These are phyloP conservation scores for Zaprionus africanus DNA, from an alignment of 1,140 invertebrate genomes.

Conservation along the genomic window DNA sequence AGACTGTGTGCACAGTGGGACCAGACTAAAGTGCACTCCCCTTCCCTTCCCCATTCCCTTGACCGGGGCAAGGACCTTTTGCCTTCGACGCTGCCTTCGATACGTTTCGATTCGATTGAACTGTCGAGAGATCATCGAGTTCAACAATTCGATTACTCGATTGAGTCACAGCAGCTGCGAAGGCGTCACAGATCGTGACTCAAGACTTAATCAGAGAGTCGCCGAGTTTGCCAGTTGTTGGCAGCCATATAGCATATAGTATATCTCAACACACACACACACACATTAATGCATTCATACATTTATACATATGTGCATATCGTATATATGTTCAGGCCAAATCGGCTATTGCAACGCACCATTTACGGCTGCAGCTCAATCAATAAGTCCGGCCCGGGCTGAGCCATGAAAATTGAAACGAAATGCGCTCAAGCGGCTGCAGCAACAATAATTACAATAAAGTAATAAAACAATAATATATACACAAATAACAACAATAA, in stretches of 20 bases:
- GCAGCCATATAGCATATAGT: neutral
- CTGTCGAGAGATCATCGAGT: conserved; percentile 6
- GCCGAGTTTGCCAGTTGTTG: conserved; percentile 11
- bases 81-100: neutral
- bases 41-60: neutral
- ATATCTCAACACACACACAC: neutral
- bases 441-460: too few relatives aligned
- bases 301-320: neutral
- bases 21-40: neutral
- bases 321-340: conserved; percentile 5
- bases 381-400: conserved; percentile 45
- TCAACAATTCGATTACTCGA: conserved; percentile 43
- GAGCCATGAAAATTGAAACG: conserved; percentile 48
- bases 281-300: neutral
- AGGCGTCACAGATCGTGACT: conserved; percentile 31
- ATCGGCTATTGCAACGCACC: conserved; percentile 31
- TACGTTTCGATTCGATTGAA: neutral
- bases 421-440: conserved; percentile 40
- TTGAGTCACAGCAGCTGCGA: conserved; percentile 24
- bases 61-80: neutral
- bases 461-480: conserved; percentile 3
- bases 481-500: conserved; percentile 11
- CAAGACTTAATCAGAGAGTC: conserved; percentile 20
- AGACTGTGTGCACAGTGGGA: neutral
- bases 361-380: conserved; percentile 56